Evolutionary conservation across 2,888 invertebrate species (phyloP), one percentile per base, ranked within the genome.

Genomic region (Volucella zonaria): DNA sequence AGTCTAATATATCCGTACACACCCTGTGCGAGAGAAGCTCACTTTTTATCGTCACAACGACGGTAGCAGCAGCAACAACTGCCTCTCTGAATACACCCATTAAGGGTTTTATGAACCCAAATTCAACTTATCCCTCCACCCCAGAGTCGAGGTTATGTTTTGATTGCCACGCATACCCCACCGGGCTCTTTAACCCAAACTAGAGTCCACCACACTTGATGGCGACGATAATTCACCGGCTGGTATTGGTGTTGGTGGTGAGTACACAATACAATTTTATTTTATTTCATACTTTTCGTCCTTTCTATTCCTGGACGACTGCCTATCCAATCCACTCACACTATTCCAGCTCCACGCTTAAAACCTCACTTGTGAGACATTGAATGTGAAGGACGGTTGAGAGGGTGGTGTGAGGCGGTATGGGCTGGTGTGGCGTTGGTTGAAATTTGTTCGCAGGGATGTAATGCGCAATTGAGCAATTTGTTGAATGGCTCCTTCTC

Each of bases 391-490:
- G 18, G 59, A 31, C 81, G 38, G 62, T 14, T n/a, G 18, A 40
- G 23, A 52, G 14, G 56, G 23, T 14, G 58, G n/a, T 58, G 42
- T 23, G 18, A 1, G 18, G 18, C 1, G 18, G 18, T 18, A 18
- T 18, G 18, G 12, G 56, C 23, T 14, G 58, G n/a, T 58, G 31
- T 23, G 71, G 23, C 64, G 52, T 56, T 79, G 82, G 66, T 79
- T 52, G 83, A 75, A 85, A 85, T 85, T 85, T 85, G 83, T 76
- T 85, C 75, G 14, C 76, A 79, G 15, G 80, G 83, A 80, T 83
- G 80, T 80, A 85, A 85, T 79, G 71, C 80, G 76, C 80, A 85
- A 76, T 85, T 85, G 83, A 85, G 83, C 83, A 85, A 80, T 85
- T 85, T 80, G 83, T 85, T 71, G 71, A 80, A 80, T 83, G 75